Evolutionary conservation across 2,113 vertebrate genomes (phyloP), one percentile per base, ranked within the genome.

Genomic region (Pseudopipra pipra): DNA sequence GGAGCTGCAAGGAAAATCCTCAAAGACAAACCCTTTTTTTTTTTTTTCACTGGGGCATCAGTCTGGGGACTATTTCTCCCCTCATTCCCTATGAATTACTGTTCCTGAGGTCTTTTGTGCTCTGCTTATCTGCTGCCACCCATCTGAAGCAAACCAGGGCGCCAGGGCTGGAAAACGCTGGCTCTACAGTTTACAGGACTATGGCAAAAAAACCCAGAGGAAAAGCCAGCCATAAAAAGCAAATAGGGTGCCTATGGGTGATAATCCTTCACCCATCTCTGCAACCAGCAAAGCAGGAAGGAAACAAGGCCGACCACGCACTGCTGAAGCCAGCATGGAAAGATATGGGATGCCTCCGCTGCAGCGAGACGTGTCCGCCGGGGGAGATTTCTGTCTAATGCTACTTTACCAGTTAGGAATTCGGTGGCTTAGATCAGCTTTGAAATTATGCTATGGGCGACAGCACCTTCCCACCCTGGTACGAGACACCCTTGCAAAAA

Each of bases 381-480:
- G 43, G 58, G 2, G n/a, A 93, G 82, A 59, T 67, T 63, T 30
- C 74, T 59, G 84, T n/a, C 84, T 70, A 61, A 83, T 0, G 6
- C 75, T 61, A 1, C 83, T 92, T 81, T 84, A 67, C 16, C 89
- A 61, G 55, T 27, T 41, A 90, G 96, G 93, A 94, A 95, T 92
- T 95, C 1, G 47, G 93, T 62, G 72, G 83, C 83, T 95, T 67
- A 94, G 81, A 63, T 43, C 74, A 75, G 87, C 90, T 96, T 47
- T 58, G 92, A 63, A 94, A 91, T 84, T 54, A 68, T 8, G 12
- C 33, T 66, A 76, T 41, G 75, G 79, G 39, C 6, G 5, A 87
- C 82, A 70, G 93, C 74, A 77, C 20, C 88, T 85, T 85, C 79
- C 86, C 68, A 58, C 44, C 72, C 75, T 33, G 39, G 44, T 31